Evolutionary conservation across 2,888 invertebrate species (phyloP).

Genomic region (Drosophila acutilabella): DNA sequence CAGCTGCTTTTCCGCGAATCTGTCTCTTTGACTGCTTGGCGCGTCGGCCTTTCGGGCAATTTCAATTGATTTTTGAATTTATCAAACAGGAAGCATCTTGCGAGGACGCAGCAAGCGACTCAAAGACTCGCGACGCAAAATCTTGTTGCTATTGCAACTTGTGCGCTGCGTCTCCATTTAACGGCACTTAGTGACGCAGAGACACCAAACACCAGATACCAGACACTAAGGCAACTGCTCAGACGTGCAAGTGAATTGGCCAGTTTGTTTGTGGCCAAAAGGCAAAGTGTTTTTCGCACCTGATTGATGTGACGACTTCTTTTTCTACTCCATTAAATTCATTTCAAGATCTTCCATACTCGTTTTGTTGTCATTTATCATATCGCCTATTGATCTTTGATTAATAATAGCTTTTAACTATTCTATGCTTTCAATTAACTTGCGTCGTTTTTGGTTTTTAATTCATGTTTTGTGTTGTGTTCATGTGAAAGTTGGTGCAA

Average conservation of each 20-base stretch:
- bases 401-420: background rate
- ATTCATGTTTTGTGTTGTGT: too few species aligned
- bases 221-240: constrained; percentile 16
- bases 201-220: constrained; percentile 2
- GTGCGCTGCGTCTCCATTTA: constrained; percentile 60
- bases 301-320: constrained; percentile 44
- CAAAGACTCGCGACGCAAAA: constrained; percentile 42
- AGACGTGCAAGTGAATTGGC: constrained; percentile 15
- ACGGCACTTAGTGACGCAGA: constrained; percentile 59
- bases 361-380: background rate
- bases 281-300: constrained; percentile 54
- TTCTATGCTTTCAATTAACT: background rate
- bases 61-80: constrained; percentile 78
- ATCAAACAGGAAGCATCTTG: constrained; percentile 77
- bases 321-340: constrained; percentile 14
- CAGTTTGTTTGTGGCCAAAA: constrained; percentile 18
- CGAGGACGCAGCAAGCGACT: constrained; percentile 41
- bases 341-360: background rate
- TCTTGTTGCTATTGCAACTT: constrained; percentile 46
- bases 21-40: constrained; percentile 53
- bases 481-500: background rate
- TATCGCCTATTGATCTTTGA: background rate
- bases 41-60: constrained; percentile 74
- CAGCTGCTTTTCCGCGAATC: constrained; percentile 77
- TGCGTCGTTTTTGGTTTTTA: background rate